Conservation (phyloP, 1,140 invertebrate genomes). For the Octopus sinensis region DNA sequence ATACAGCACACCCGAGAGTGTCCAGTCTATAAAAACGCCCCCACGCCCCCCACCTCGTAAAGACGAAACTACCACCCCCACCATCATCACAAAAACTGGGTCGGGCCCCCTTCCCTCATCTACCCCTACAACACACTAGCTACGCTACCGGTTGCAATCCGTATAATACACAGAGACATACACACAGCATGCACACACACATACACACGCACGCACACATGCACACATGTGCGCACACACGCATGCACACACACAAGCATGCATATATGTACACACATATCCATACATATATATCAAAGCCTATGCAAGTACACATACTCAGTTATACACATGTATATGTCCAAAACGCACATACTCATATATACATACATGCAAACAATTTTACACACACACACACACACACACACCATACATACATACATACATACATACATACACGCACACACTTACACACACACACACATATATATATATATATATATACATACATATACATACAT, state of each 20-base stretch:
- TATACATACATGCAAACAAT: not conserved
- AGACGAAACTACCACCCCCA: too few species aligned
- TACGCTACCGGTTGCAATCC: too few species aligned
- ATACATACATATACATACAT: not conserved
- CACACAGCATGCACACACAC: not conserved
- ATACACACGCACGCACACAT: conserved; percentile 16
- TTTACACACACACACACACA: not conserved
- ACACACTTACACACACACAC: not conserved
- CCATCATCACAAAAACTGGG: too few species aligned
- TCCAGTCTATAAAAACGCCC: too few species aligned
- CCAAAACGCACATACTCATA: not conserved
- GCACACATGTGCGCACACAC: conserved; percentile 14
- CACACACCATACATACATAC: not conserved
- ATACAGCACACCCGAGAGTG: too few species aligned
- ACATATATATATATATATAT: conserved; percentile 4
- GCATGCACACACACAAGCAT: not conserved
- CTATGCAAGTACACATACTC: not conserved
- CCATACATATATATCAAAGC: not conserved
- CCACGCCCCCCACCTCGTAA: too few species aligned
- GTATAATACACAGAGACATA: too few species aligned
- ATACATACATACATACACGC: conserved; percentile 11
- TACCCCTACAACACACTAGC: too few species aligned
- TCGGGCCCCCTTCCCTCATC: too few species aligned
- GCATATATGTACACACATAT: not conserved
- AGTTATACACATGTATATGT: not conserved